Base-by-base conservation (phyloP, 2,797 vertebrate genomes). In the Neostethus bicornis region DNA sequence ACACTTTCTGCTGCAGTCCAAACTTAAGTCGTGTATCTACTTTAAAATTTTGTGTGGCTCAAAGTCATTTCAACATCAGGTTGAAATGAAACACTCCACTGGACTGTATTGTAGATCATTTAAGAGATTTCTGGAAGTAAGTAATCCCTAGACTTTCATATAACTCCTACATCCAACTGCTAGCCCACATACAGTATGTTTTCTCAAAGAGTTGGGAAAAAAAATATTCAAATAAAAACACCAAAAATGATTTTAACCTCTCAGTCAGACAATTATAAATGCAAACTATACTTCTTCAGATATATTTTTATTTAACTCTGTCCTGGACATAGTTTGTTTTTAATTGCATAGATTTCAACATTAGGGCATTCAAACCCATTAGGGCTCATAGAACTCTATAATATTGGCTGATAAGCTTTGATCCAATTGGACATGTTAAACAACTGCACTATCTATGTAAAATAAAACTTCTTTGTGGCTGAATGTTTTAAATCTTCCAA, bases 351-450 rank as follows among this genome's bases (percentile, higher is more conserved):
- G 8, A 35, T 53, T 49, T 50, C 8, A 35, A 25, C n/a, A n/a
- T 54, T n/a, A n/a, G n/a, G 14, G 20, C 61, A 17, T 61, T 51
- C 44, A 57, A 45, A 45, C 10, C 20, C 38, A 19, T 3, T 11
- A 37, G 17, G 16, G 45, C 19, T 31, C 45, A 62, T 14, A 19
- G 46, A 44, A 51, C 35, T 13, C 19, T 32, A 60, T 57, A 46
- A 45, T 38, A 8, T 23, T 59, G 37, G 26, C 45, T 14, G 42
- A 41, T 47, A 16, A 53, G 19, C 38, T 23, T 48, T 29, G 37
- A 56, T 51, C 44, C 57, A 51, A 19, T 49, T 67, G 47, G 16
- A 25, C 60, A 50, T 39, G 47, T 29, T 37, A 32, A 45, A 37
- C 41, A 50, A n/a, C 21, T 45, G 14, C 63, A 35, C 25, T 25